Evolutionary conservation across 92 coral and sea anemone genomes (phyloP).

Genomic region (Parazoanthus swiftii): DNA sequence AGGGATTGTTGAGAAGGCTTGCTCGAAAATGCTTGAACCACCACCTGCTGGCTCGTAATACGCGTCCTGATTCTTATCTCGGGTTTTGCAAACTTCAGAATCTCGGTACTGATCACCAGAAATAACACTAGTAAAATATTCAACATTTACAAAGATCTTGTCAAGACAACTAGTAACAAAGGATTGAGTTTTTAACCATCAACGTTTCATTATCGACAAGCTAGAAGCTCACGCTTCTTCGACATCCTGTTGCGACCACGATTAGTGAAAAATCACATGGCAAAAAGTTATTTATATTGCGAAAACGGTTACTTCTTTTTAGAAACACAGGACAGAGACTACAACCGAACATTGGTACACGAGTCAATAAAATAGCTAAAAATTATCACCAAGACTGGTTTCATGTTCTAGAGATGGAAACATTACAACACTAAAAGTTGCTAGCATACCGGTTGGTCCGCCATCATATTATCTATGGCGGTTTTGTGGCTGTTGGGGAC

Average conservation of each 20-base stretch:
- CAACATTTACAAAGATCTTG: background rate
- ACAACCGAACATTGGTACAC: background rate
- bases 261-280: slow-evolving; percentile 20
- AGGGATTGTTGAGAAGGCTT: too few relatives aligned
- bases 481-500: slow-evolving; percentile 22
- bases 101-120: background rate
- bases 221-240: background rate
- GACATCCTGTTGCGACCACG: slow-evolving; percentile 10
- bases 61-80: background rate
- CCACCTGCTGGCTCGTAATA: background rate
- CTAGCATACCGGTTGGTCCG: slow-evolving; percentile 24
- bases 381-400: background rate
- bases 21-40: background rate
- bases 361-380: background rate
- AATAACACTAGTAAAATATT: background rate
- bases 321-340: background rate
- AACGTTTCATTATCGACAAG: background rate
- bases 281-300: slow-evolving; percentile 1
- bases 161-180: background rate
- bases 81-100: background rate
- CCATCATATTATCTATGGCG: slow-evolving; percentile 9
- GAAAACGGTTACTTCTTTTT: background rate
- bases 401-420: background rate
- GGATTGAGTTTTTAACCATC: background rate
- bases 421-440: background rate